Evolutionary conservation across 2,797 vertebrate genomes (phyloP), one percentile per base, ranked within the genome.

Genomic region (Argentina silus): DNA sequence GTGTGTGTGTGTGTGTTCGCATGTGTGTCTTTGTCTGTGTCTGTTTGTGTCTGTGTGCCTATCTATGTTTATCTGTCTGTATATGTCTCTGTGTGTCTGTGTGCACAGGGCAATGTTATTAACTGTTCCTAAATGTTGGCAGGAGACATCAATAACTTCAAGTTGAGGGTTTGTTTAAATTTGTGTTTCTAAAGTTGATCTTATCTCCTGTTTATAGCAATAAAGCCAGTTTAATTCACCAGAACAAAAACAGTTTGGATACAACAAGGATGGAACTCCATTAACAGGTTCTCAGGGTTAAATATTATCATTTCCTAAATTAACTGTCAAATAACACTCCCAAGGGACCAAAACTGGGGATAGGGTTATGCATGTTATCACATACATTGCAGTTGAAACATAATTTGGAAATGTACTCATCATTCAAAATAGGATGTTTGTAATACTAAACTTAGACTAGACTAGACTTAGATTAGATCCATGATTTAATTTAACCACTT

Each of bases 111-210:
- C 67, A 81, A 81, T 63, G 61, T 44, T 45, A 43, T 19, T 43
- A 63, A 63, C n/a, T 17, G 61, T 3, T 8, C 61, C 61, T 63
- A 63, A 45, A 53, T 7, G 42, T 63, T 63, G 42, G 7, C 59
- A 51, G 50, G n/a, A 15, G 87, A 87, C 75, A 15, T 51, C 71
- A 69, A 61, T 61, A 70, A 65, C 55, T 64, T 67, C 77, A 82
- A n/a, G 17, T 9, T 44, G 50, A 23, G 17, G 5, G 19, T 67
- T 56, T 66, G 63, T 66, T 62, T 47, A 23, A 45, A 47, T 68
- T 23, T 72, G 47, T 59, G 71, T 73, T n/a, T 82, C 75, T 8
- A 75, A 78, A 81, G 73, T 75, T 63, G 44, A 70, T 83, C 62
- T 74, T 60, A 75, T 78, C 64, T 69, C 61, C n/a, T 3, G 47